phyloP scores from a whole-genome alignment of 2,797 vertebrate genomes.

The Crenichthys baileyi region DNA sequence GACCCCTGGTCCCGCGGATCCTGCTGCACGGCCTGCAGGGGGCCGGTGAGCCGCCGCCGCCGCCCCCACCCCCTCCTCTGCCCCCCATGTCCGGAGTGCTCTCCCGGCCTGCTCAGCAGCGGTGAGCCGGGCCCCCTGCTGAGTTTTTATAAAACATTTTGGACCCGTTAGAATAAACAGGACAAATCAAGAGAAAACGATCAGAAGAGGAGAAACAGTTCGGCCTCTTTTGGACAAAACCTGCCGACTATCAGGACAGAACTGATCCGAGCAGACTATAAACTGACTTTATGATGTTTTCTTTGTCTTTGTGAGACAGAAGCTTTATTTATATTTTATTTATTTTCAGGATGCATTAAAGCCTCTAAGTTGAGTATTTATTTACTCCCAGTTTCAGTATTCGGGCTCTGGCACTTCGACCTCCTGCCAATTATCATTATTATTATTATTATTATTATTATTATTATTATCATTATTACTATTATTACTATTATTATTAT shows the following conservation, averaged over 20 bases:
- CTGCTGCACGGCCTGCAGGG: conserved; percentile 95
- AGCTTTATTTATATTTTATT: conserved; percentile 80
- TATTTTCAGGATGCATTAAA: conserved; percentile 70
- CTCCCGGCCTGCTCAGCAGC: conserved; percentile 89
- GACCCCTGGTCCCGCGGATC: conserved; percentile 94
- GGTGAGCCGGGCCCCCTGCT: conserved; percentile 80
- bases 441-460: conserved; percentile 62
- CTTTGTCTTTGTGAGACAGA: conserved; percentile 32
- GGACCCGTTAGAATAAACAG: conserved; percentile 56
- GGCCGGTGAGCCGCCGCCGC: conserved; percentile 87
- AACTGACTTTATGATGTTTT: conserved; percentile 48
- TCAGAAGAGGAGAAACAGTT: conserved; percentile 13
- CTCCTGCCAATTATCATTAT: conserved; percentile 48
- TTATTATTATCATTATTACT: conserved; percentile 61
- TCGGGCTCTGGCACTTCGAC: conserved; percentile 52
- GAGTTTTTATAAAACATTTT: not conserved
- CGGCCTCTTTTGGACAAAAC: conserved; percentile 43
- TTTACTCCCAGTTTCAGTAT: conserved; percentile 68
- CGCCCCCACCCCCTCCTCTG: conserved; percentile 86
- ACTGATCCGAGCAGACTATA: conserved; percentile 46
- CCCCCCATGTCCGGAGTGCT: conserved; percentile 91
- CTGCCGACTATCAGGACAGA: conserved; percentile 42
- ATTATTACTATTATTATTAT: conserved; percentile 55
- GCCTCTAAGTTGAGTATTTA: conserved; percentile 77
- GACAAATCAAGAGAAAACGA: conserved; percentile 29